Evolutionary conservation across 2,797 vertebrate species (phyloP), one percentile per base, ranked within the genome.

Genomic region (Pempheris klunzingeri): DNA sequence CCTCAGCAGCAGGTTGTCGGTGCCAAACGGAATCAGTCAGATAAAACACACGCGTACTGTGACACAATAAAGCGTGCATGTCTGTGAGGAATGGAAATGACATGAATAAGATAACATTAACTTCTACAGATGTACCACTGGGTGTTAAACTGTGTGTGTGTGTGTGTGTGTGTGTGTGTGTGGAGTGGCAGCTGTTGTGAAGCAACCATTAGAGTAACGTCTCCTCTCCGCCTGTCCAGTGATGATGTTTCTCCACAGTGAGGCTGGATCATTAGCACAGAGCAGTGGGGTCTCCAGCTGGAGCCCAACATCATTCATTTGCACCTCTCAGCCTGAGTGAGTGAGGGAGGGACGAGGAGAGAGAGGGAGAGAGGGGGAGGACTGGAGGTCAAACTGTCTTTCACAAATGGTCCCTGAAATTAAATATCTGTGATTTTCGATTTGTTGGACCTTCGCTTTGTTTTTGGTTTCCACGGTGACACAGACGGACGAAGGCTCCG

Each of bases 391-490:
- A 54, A 10, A 5, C 20, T 9, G 18, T 55, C 10, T 22, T 2
- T 47, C 5, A 58, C 13, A 36, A 50, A 30, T 3, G 9, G 26
- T 4, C 14, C 3, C 22, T 49, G 7, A 18, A 59, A 28, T 52
- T 0, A 67, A 54, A 60, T 22, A 22, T 24, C 7, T 7, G 14
- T 38, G 2, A 18, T 63, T 65, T 30, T 62, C 1, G 3, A n/a
- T 55, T 5, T 20, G 9, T 26, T 39, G 2, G 20, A 41, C 14
- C 6, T 71, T 28, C 1, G 8, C 7, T n/a, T 74, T 74, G 20
- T 50, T 72, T 73, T 67, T 57, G 58, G 44, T 71, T 59, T 82
- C 77, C 84, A 80, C 53, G 87, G 84, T 87, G 73, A 83, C n/a
- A 30, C 43, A 43, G 74, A 60, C 32, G 38, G 34, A 77, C 26